Evolutionary conservation across 35 echinoderm and acorn worm species (phyloP).

Genomic region (Nesometra sesokonis): DNA sequence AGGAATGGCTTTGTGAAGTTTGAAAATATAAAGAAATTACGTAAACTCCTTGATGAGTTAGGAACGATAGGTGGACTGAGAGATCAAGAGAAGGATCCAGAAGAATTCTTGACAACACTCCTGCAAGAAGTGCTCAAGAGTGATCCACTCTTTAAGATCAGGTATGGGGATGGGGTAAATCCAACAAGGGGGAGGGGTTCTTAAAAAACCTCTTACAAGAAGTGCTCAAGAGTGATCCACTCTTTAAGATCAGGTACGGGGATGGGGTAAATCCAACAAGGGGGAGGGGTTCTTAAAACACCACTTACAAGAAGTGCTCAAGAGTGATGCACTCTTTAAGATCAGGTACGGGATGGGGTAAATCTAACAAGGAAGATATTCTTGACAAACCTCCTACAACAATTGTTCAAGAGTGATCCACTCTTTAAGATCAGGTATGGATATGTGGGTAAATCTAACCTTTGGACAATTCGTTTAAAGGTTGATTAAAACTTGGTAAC

Average conservation of each 20-base stretch:
- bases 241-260: slow-evolving; percentile 58
- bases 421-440: slow-evolving; percentile 62
- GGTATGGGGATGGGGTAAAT: slow-evolving; percentile 18
- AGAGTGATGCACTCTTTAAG: slow-evolving; percentile 47
- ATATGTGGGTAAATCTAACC: too few relatives aligned
- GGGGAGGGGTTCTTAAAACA: slow-evolving; percentile 74
- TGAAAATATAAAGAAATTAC: slow-evolving; percentile 52
- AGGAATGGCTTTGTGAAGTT: slow-evolving; percentile 73
- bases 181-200: too few relatives aligned
- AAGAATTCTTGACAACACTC: slow-evolving; percentile 69
- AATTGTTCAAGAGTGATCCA: slow-evolving; percentile 59
- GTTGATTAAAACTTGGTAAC: too few relatives aligned
- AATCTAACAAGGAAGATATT: too few relatives aligned
- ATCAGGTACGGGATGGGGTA: slow-evolving; percentile 36
- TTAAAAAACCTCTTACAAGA: slow-evolving; percentile 59
- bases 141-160: slow-evolving; percentile 54
- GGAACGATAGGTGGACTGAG: slow-evolving; percentile 45
- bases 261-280: not conserved
- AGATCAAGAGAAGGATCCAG: slow-evolving; percentile 86
- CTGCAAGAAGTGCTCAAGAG: slow-evolving; percentile 64
- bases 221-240: slow-evolving; percentile 53
- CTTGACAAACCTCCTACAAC: slow-evolving; percentile 51
- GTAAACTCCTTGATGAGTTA: slow-evolving; percentile 42
- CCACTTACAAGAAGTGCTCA: slow-evolving; percentile 57
- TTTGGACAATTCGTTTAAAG: too few relatives aligned